A percentile compares a stretch with the other conserved stretches of the same genome.
phyloP scores from a whole-genome alignment of 2,888 invertebrate species.

The Phasia obesa region DNA sequence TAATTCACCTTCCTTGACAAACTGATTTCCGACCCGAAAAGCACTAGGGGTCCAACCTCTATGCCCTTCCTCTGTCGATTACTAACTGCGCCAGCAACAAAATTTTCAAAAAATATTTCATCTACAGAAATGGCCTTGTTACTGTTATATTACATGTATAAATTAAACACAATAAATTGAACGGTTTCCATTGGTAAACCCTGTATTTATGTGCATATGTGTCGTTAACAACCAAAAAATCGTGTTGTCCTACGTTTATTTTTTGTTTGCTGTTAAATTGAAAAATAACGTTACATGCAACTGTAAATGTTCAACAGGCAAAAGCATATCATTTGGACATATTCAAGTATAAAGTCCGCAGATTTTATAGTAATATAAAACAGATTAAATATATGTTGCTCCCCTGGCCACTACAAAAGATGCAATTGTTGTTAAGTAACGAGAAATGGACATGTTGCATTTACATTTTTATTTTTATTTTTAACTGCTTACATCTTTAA shows the following conservation, averaged over 20 bases:
- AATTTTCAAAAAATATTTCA: too few relatives aligned
- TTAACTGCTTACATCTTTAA: background rate
- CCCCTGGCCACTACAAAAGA: background rate
- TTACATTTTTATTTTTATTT: conserved; percentile 7
- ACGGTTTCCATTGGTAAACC: too few relatives aligned
- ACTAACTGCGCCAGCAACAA: too few relatives aligned
- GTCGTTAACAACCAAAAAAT: too few relatives aligned
- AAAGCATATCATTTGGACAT: background rate
- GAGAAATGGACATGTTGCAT: conserved; percentile 14
- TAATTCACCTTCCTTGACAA: too few relatives aligned
- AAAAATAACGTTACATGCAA: conserved; percentile 20
- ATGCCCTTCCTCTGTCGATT: too few relatives aligned
- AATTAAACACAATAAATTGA: too few relatives aligned
- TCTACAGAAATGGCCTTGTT: too few relatives aligned
- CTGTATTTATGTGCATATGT: background rate
- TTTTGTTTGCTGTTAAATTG: background rate
- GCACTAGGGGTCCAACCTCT: too few relatives aligned
- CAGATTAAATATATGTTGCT: background rate
- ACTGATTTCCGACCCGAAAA: too few relatives aligned
- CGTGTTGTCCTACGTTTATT: too few relatives aligned
- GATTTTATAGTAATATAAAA: background rate
- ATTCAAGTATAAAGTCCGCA: background rate
- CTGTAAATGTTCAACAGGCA: background rate
- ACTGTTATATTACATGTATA: too few relatives aligned
- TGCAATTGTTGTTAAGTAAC: conserved; percentile 11